Conservation (phyloP, 2,797 vertebrate genomes). For the Micromesistius poutassou region DNA sequence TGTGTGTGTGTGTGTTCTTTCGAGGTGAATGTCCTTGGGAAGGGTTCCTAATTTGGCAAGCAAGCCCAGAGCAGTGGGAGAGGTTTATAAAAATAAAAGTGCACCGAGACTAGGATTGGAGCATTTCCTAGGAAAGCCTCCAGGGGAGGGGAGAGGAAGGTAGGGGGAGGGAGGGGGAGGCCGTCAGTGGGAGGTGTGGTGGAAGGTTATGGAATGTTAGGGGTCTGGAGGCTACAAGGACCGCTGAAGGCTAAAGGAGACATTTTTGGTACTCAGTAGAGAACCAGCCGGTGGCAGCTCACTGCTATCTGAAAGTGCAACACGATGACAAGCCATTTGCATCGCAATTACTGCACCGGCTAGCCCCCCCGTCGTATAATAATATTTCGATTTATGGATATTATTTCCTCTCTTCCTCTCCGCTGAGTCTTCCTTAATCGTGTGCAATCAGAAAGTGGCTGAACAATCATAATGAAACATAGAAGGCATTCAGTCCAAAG, state of each 20-base stretch:
- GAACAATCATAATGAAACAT: not conserved
- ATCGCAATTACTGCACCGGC: not conserved
- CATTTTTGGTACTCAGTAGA: slow-evolving; percentile 13
- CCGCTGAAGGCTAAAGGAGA: slow-evolving; percentile 19
- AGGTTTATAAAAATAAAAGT: not conserved
- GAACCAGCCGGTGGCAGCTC: slow-evolving; percentile 18
- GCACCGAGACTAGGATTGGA: slow-evolving; percentile 30
- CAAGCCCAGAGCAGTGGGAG: slow-evolving; percentile 34
- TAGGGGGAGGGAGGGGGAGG: slow-evolving; percentile 16
- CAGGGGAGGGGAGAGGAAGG: slow-evolving; percentile 12
- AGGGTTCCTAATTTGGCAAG: slow-evolving; percentile 29
- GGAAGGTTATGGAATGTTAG: slow-evolving; percentile 34
- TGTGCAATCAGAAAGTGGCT: not conserved
- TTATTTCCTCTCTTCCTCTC: not conserved
- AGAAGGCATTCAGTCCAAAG: not conserved
- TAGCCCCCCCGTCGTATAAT: not conserved
- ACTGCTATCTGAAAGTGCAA: not conserved
- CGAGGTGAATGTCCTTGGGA: slow-evolving; percentile 23
- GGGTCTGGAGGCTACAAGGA: slow-evolving; percentile 22
- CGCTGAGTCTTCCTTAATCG: not conserved
- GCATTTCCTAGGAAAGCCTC: slow-evolving; percentile 32
- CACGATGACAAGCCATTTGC: not conserved
- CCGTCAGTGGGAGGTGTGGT: slow-evolving; percentile 11
- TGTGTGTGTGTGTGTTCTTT: not conserved
- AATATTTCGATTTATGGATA: not conserved